A percentile compares a stretch with the other conserved stretches of the same genome.
These are phyloP conservation scores for Marasmarcha lunaedactyla DNA, from an alignment of 2,888 invertebrate genomes.

Conservation along the genomic window DNA sequence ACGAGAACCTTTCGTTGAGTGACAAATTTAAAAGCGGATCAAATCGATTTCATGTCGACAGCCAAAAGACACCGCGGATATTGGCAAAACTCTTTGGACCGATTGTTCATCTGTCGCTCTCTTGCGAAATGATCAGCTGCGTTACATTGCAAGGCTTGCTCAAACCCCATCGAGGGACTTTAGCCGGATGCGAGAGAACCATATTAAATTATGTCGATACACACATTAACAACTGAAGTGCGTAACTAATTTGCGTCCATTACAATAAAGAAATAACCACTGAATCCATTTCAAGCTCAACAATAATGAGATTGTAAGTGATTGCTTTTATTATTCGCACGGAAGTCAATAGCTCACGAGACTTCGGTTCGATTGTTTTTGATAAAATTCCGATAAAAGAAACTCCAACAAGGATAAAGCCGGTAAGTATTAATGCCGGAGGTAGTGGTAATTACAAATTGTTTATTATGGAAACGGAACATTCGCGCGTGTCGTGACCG, in stretches of 20 bases:
- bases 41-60: constrained; percentile 48
- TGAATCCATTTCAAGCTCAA: too few relatives aligned
- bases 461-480: constrained; percentile 54
- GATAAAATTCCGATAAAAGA: constrained; percentile 1
- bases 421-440: constrained; percentile 27
- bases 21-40: constrained; percentile 57
- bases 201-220: too few relatives aligned
- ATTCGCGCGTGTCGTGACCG: constrained; percentile 26
- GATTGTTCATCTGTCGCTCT: constrained; percentile 14
- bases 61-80: constrained; percentile 30
- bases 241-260: too few relatives aligned
- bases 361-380: too few relatives aligned
- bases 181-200: too few relatives aligned
- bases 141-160: too few relatives aligned
- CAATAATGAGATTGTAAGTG: too few relatives aligned
- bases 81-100: constrained; percentile 54
- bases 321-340: too few relatives aligned
- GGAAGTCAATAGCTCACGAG: too few relatives aligned
- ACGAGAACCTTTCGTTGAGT: constrained; percentile 29
- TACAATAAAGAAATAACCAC: too few relatives aligned
- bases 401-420: not conserved
- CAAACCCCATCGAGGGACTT: too few relatives aligned
- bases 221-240: too few relatives aligned
- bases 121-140: constrained; percentile 1
- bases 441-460: constrained; percentile 28